phyloP scores from a whole-genome alignment of 2,113 vertebrate genomes.

The Telmatochromis brachygnathus region DNA sequence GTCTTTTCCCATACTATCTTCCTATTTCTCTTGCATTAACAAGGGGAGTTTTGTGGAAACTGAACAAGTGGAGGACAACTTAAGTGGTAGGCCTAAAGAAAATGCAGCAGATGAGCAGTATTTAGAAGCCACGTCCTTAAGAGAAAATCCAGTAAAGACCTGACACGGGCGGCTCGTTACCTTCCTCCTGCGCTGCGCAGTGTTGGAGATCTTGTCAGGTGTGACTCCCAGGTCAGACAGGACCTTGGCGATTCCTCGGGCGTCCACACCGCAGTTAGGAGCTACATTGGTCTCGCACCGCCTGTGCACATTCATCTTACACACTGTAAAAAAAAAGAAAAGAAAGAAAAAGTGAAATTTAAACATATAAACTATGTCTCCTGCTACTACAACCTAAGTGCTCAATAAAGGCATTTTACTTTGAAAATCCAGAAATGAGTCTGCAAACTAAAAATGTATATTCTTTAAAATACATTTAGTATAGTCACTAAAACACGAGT shows the following conservation, averaged over 20 bases:
- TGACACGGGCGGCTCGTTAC: conserved; percentile 48
- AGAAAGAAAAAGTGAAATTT: fast-evolving
- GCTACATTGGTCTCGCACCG: conserved; percentile 96
- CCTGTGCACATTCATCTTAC: conserved; percentile 98
- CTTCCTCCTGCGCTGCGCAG: conserved; percentile 93
- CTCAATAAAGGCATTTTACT: neutral
- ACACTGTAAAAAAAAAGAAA: conserved; percentile 70
- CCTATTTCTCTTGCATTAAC: neutral
- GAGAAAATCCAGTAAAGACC: neutral
- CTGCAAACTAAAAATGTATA: neutral
- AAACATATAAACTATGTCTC: neutral
- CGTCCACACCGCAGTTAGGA: conserved; percentile 95
- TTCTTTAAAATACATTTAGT: fast-evolving
- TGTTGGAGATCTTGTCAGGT: conserved; percentile 96
- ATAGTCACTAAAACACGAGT: neutral
- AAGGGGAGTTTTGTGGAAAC: neutral
- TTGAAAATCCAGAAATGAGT: neutral
- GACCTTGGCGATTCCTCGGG: conserved; percentile 94
- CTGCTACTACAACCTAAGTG: neutral
- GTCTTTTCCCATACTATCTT: neutral
- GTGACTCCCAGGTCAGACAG: conserved; percentile 95
- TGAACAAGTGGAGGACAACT: neutral
- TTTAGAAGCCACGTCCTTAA: neutral
- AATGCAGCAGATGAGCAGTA: neutral
- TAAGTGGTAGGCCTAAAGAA: neutral